These are phyloP conservation scores for Eurystomus glaucurus DNA, from an alignment of 2,797 vertebrate species.

Conservation along the genomic window DNA sequence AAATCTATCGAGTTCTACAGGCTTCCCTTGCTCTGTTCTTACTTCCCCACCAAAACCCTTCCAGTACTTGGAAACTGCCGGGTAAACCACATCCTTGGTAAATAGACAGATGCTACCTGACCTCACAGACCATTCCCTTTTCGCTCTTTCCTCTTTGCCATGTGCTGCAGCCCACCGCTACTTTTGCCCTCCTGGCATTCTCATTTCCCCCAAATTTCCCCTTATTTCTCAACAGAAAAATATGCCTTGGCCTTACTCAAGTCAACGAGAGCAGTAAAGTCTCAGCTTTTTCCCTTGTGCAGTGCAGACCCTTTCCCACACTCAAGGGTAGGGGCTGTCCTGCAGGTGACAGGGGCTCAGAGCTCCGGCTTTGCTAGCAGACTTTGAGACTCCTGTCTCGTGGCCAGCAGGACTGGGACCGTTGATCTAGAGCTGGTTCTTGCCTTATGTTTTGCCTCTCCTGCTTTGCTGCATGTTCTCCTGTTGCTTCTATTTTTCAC, in stretches of 20 bases:
- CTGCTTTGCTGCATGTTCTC: neutral
- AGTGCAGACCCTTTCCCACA: neutral
- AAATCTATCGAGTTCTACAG: neutral
- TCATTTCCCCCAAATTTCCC: neutral
- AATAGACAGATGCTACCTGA: neutral
- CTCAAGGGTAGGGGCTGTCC: neutral
- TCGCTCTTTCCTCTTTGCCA: neutral
- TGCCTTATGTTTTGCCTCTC: neutral
- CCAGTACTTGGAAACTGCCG: neutral
- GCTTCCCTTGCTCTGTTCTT: neutral
- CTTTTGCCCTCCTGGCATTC: neutral
- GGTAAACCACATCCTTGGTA: too few relatives aligned
- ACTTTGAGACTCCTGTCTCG: accelerated
- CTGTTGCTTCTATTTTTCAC: conserved; percentile 12
- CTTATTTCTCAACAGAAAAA: neutral
- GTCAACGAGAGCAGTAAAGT: neutral
- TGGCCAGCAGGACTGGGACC: neutral
- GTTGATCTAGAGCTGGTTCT: neutral
- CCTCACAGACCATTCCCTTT: neutral
- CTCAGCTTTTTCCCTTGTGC: neutral
- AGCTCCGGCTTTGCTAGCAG: neutral
- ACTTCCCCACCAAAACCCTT: neutral
- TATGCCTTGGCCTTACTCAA: neutral
- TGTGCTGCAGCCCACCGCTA: neutral
- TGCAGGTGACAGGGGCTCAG: neutral